These are phyloP conservation scores for Halesus radiatus DNA, from an alignment of 1,140 invertebrate genomes.

Conservation along the genomic window DNA sequence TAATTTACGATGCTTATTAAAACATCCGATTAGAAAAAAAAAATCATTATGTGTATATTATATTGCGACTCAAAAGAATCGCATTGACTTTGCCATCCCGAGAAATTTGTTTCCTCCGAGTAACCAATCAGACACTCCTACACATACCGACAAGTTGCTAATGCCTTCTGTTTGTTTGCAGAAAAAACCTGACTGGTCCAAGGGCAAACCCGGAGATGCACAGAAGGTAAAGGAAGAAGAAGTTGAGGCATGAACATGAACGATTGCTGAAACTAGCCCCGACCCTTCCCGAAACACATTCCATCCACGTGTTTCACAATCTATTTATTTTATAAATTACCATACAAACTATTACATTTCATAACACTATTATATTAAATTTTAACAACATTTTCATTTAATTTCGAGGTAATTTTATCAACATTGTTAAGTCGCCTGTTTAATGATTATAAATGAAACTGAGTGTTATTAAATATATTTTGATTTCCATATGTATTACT, in stretches of 20 bases:
- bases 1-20: no score
- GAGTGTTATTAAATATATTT: conserved; percentile 44
- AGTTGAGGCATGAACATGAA: conserved; percentile 81
- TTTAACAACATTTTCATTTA: conserved; percentile 32
- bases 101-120: no score
- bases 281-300: conserved; percentile 55
- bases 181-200: conserved; percentile 94
- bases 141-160: no score
- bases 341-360: conserved; percentile 50
- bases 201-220: conserved; percentile 85
- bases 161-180: conserved; percentile 66
- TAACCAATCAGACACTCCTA: no score
- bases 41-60: no score
- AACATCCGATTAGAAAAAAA: no score
- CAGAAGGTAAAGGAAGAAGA: conserved; percentile 91
- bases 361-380: conserved; percentile 41
- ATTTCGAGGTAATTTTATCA: conserved; percentile 29
- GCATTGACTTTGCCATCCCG: no score
- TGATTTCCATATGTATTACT: conserved; percentile 48
- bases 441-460: conserved; percentile 43
- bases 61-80: no score
- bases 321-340: conserved; percentile 35
- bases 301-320: conserved; percentile 56
- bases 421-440: conserved; percentile 34
- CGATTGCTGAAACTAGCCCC: conserved; percentile 54